Base-by-base conservation (phyloP, 2,113 vertebrate species). In the Erythrocercus mccallii region DNA sequence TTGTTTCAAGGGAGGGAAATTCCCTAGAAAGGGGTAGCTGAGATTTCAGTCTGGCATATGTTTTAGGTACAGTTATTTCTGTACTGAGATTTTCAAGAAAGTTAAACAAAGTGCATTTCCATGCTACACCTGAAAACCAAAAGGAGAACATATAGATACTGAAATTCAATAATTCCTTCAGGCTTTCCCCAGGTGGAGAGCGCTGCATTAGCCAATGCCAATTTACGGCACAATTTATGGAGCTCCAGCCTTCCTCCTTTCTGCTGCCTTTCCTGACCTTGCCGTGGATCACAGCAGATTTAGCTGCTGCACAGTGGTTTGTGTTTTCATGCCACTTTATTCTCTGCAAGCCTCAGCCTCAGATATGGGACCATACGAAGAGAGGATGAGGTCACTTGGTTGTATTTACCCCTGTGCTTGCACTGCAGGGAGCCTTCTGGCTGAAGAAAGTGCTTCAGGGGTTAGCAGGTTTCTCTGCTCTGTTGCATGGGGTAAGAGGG, bases 281-380 rank as follows among this genome's bases (percentile, higher is more conserved):
- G 12, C 20, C 2, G 2, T 3, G 6, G 27, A 27, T 19, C 18
- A 24, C 0, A 0, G 9, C 3, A 11, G 9, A 10, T 68, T 47
- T 0, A 3, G 47, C 47, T 3, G 1, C 25, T 57, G 28, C 50
- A 11, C 0, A 0, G 17, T 28, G 14, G 13, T 65, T 72, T 69
- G 56, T 47, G 10, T 40, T 80, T 64, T 77, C 22, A 23, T 18
- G 17, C 5, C 17, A n/a, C 7, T 79, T 62, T 21, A 50, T 48
- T 25, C 22, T 64, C 22, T 65, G 18, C 10, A 51, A 51, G 13
- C 35, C 18, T 77, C 61, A 83, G 24, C 7, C 28, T 82, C 50
- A 28, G 31, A 20, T 21, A 31, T 4, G 0, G 0, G 13, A n/a
- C 19, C 11, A 30, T 21, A 6, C 30, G 25, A 37, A 73, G 20